Evolutionary conservation across 2,888 invertebrate species (phyloP).

Genomic region (Drosophila pegasa): DNA sequence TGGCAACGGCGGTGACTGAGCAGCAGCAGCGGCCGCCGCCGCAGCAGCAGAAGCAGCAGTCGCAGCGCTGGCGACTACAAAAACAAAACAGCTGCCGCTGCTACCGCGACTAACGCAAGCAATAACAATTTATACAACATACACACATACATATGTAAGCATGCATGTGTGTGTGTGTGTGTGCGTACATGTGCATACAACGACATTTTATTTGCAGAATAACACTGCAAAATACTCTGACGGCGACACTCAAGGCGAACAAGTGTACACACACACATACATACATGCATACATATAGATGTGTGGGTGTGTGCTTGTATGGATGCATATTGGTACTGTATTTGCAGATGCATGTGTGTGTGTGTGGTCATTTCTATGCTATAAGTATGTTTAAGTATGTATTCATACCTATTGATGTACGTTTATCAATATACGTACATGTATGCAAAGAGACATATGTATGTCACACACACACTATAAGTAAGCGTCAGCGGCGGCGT

Average conservation of each 20-base stretch:
- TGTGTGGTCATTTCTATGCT: not conserved
- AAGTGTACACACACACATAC: slow-evolving; percentile 9
- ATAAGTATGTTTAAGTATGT: slow-evolving; percentile 6
- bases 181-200: slow-evolving; percentile 36
- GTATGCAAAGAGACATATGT: slow-evolving; percentile 11
- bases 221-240: slow-evolving; percentile 66
- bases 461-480: slow-evolving; percentile 5
- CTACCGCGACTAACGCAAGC: slow-evolving; percentile 38
- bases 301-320: not conserved
- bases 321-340: too few relatives aligned
- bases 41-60: slow-evolving; percentile 24
- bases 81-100: slow-evolving; percentile 44
- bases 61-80: slow-evolving; percentile 28
- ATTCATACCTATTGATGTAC: slow-evolving; percentile 13
- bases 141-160: slow-evolving; percentile 7
- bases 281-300: not conserved
- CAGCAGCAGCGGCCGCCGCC: slow-evolving; percentile 29
- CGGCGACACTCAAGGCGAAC: slow-evolving; percentile 70
- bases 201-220: slow-evolving; percentile 63
- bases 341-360: not conserved
- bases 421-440: slow-evolving; percentile 10
- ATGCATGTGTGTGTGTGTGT: slow-evolving; percentile 1
- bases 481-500: slow-evolving; percentile 35
- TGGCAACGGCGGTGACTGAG: slow-evolving; percentile 46
- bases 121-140: slow-evolving; percentile 50